Evolutionary conservation across 2,113 vertebrate genomes (phyloP).

Genomic region (Ahaetulla prasina): DNA sequence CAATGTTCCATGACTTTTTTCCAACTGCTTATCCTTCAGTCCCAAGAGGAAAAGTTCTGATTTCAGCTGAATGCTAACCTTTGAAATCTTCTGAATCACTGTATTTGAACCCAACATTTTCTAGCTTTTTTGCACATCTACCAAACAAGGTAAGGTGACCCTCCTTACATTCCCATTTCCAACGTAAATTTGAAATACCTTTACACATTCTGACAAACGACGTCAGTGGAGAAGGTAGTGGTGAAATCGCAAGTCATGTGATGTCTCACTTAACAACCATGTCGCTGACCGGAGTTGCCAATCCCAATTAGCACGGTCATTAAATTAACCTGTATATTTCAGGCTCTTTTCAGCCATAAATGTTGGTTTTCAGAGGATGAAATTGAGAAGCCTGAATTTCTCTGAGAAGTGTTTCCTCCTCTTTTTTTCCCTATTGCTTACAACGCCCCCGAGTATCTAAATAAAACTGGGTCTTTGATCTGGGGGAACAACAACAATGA

Average conservation of each 20-base stretch:
- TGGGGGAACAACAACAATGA: conserved; percentile 19
- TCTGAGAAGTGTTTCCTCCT: not conserved
- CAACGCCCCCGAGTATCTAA: not conserved
- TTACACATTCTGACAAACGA: not conserved
- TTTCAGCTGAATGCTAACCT: not conserved
- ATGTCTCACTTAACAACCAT: not conserved
- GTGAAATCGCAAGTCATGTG: not conserved
- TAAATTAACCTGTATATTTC: not conserved
- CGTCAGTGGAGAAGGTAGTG: not conserved
- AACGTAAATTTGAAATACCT: not conserved
- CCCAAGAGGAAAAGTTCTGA: not conserved
- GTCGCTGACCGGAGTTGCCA: not conserved
- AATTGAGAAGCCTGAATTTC: not conserved
- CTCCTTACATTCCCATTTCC: not conserved
- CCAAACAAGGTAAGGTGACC: not conserved
- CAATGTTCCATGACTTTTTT: not conserved
- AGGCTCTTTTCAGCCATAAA: not conserved
- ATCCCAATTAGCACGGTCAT: not conserved
- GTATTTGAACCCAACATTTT: not conserved
- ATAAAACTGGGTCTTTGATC: conserved; percentile 29
- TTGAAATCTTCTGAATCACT: not conserved
- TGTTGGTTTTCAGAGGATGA: not conserved
- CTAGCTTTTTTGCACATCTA: not conserved
- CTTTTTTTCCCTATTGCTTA: not conserved
- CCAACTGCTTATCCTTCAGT: not conserved